These are phyloP conservation scores for Oncorhynchus masou DNA, from an alignment of 2,113 vertebrate genomes.

Conservation along the genomic window DNA sequence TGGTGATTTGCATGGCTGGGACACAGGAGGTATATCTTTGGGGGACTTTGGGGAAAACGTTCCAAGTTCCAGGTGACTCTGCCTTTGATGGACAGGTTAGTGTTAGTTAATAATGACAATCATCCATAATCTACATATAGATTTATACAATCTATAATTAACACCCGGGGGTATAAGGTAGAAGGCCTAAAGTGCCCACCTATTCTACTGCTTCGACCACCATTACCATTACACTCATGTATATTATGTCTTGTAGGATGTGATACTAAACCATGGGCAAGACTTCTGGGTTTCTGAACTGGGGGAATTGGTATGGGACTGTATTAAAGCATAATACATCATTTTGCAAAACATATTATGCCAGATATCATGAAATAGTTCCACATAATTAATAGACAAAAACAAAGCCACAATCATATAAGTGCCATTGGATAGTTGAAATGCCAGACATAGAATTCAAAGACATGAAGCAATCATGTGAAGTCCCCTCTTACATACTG, in stretches of 20 bases:
- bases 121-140: conserved; percentile 52
- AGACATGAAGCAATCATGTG: neutral
- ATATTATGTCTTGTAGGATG: neutral
- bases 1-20: conserved; percentile 54
- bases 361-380: neutral
- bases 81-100: conserved; percentile 46
- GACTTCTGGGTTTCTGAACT: neutral
- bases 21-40: conserved; percentile 39
- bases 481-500: neutral
- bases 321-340: neutral
- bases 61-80: conserved; percentile 32
- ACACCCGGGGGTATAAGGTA: conserved; percentile 15
- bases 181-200: conserved; percentile 5
- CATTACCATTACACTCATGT: neutral
- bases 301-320: neutral
- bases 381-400: neutral
- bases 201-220: conserved; percentile 2
- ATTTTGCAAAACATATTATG: too few relatives aligned
- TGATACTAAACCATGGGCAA: conserved; percentile 2
- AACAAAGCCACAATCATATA: neutral
- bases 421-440: neutral
- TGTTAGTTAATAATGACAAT: conserved; percentile 40
- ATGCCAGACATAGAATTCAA: neutral
- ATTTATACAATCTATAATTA: conserved; percentile 39
- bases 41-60: neutral